These are phyloP conservation scores for Maniola hyperantus DNA, from an alignment of 2,888 invertebrate genomes.

Conservation along the genomic window DNA sequence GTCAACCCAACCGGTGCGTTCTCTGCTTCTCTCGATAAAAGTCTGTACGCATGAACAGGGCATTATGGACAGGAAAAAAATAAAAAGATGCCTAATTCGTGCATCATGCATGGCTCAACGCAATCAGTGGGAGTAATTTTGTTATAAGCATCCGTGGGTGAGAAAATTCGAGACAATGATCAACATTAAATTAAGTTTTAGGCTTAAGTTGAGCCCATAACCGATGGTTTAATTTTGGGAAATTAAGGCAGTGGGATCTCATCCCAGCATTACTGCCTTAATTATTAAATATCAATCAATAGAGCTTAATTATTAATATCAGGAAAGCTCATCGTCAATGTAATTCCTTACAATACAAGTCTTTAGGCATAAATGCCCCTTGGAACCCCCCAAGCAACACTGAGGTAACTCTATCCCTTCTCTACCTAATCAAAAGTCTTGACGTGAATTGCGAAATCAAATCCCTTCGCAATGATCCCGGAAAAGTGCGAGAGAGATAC, in stretches of 20 bases:
- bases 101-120: conserved; percentile 67
- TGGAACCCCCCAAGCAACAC: neutral
- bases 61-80: conserved; percentile 61
- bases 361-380: neutral
- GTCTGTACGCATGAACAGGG: conserved; percentile 75
- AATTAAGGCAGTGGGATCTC: too few relatives aligned
- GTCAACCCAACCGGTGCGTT: conserved; percentile 57
- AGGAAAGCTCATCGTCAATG: too few relatives aligned
- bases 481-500: conserved; percentile 54
- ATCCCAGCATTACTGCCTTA: too few relatives aligned
- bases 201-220: neutral
- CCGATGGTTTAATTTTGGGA: neutral
- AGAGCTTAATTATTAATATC: neutral
- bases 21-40: conserved; percentile 61
- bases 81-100: conserved; percentile 75
- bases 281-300: neutral
- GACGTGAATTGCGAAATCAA: conserved; percentile 14
- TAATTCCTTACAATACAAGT: neutral
- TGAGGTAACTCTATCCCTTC: neutral
- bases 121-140: conserved; percentile 77
- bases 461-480: conserved; percentile 34
- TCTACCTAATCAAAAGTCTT: conserved; percentile 14
- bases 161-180: conserved; percentile 58
- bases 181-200: conserved; percentile 65
- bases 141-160: conserved; percentile 53